These are phyloP conservation scores for Callithrix jacchus DNA, from an alignment of 2,113 vertebrate species.

Conservation along the genomic window DNA sequence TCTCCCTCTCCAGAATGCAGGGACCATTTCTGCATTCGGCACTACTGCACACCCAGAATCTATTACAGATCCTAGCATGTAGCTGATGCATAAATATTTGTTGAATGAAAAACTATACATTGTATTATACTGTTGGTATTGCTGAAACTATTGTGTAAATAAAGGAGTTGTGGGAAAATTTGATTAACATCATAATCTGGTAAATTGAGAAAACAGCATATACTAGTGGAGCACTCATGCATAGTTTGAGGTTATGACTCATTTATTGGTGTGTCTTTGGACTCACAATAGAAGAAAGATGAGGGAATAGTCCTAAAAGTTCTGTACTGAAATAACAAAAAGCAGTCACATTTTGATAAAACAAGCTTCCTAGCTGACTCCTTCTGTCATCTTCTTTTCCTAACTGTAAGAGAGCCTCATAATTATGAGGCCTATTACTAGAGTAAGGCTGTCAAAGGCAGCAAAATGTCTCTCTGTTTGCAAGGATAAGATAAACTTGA, in stretches of 20 bases:
- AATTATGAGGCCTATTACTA: not conserved
- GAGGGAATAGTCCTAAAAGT: slow-evolving; percentile 20
- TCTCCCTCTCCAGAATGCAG: not conserved
- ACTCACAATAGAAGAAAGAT: not conserved
- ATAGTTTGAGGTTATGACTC: not conserved
- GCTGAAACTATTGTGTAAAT: slow-evolving; percentile 12
- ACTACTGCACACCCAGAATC: not conserved
- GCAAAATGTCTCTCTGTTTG: not conserved
- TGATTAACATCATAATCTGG: not conserved
- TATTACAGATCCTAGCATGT: not conserved
- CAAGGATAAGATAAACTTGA: not conserved
- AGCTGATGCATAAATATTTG: not conserved
- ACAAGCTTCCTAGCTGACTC: not conserved
- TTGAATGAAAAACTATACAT: not conserved
- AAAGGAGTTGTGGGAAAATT: not conserved
- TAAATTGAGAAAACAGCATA: not conserved
- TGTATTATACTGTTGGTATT: not conserved
- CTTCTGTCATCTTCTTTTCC: not conserved
- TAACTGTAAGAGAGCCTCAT: not conserved
- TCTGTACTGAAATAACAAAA: slow-evolving; percentile 31
- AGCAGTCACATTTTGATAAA: slow-evolving; percentile 18
- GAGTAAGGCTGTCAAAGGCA: not conserved
- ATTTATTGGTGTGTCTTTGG: not conserved
- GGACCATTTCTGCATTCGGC: not conserved
- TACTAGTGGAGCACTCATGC: not conserved